Base-by-base conservation (phyloP, 2,113 vertebrate species). In the Pseudopipra pipra region DNA sequence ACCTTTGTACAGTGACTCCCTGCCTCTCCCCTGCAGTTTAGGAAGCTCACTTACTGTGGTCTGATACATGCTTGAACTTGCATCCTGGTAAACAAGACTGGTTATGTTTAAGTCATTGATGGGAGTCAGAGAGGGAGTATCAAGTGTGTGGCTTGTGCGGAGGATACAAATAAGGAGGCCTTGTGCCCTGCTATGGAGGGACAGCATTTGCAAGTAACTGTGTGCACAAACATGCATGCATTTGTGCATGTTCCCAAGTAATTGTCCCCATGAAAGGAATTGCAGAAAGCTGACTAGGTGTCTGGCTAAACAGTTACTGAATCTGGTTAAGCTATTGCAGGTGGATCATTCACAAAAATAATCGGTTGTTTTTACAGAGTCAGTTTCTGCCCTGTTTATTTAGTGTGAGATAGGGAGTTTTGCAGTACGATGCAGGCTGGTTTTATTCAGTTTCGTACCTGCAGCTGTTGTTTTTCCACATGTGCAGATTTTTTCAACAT, bases 221-320 rank as follows among this genome's bases (percentile, higher is more conserved):
- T 58, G 68, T 54, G 61, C 21, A 2, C 10, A 9, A 12, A 25
- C 5, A 30, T 39, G 44, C 1, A 0, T 7, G 3, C 8, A 1
- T 2, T 8, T 7, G 5, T 11, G 5, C 20, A 0, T 25, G 16
- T 12, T 76, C 49, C 17, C 0, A 0, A 47, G 39, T 44, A 25
- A 20, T 24, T 33, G 39, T 51, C 27, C 63, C 35, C 0, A 0
- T 33, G 33, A 65, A 65, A 55, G 30, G 37, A 52, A 44, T 41
- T 49, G 55, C 33, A 74, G 71, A 87, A 82, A 75, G 81, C 56
- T 87, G 76, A 67, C 78, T 55, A 63, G 13, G 25, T 41, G 66
- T 68, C 77, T 87, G 81, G 37, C 70, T 73, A 43, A 95, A 72
- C 22, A 52, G 18, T 84, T 85, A 28, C 61, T 78, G 14, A 33